Evolutionary conservation across 2,888 invertebrate genomes (phyloP).

Genomic region (Erebia epiphron): DNA sequence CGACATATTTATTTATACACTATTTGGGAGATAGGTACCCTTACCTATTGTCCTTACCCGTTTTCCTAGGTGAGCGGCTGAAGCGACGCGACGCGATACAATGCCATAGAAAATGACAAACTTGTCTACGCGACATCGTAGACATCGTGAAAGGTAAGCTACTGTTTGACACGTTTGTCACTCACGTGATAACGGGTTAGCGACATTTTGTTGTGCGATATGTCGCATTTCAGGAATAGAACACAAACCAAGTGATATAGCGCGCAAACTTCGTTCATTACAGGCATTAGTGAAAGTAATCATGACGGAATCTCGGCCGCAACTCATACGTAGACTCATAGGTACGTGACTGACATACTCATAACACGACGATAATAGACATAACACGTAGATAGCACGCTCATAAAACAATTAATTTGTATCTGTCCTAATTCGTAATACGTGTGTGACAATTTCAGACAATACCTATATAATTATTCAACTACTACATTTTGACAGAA

Average conservation of each 20-base stretch:
- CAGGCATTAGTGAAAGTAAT: constrained; percentile 12
- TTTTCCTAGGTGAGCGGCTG: background rate
- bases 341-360: constrained; percentile 20
- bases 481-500: too few relatives aligned
- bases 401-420: background rate
- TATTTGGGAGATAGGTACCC: too few relatives aligned
- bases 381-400: background rate
- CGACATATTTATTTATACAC: too few relatives aligned
- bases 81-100: too few relatives aligned
- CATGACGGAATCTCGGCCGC: constrained; percentile 18
- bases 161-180: too few relatives aligned
- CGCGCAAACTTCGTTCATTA: constrained; percentile 25
- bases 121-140: too few relatives aligned
- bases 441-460: background rate
- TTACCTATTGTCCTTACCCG: background rate
- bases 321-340: background rate
- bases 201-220: background rate
- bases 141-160: too few relatives aligned
- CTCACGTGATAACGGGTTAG: too few relatives aligned
- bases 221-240: background rate
- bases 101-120: too few relatives aligned
- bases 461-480: too few relatives aligned
- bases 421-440: background rate
- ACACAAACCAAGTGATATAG: background rate
- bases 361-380: too few relatives aligned